Evolutionary conservation across 1,140 invertebrate genomes (phyloP), one percentile per base, ranked within the genome.

Genomic region (Scaptomyza pallida): DNA sequence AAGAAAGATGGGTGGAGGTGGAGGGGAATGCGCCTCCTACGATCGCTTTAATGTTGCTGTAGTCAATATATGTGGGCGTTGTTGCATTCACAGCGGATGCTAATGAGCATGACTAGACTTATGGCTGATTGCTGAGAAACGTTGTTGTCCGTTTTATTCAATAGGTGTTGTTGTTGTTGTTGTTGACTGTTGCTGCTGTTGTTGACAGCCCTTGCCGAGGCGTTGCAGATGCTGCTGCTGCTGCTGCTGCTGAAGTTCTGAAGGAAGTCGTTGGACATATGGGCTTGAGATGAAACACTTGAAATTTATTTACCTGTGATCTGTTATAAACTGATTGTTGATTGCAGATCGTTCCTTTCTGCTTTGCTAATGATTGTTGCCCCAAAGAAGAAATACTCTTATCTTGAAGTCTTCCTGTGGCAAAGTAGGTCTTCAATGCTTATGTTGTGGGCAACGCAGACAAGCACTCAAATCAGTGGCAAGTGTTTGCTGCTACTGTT

Each of bases 41-140:
- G 48, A 45, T 40, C 56, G 35, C 41, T 50, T 50, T 40, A 41
- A 57, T 64, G 45, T 9, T 52, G n/a, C 26, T 40, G 54, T 12
- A 48, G 67, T 54, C 48, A 41, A 52, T 52, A 44, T 50, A 44
- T 50, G 68, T 65, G 61, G 69, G 69, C 69, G 69, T 65, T 17
- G 68, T 52, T 75, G 73, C 73, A 75, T 61, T 73, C 79, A 75
- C 74, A 65, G 77, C 62, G 55, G 81, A 85, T 85, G 80, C 80
- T 86, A 85, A 85, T 85, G 80, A 85, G 80, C 80, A 85, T 85
- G 80, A 85, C 80, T 85, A 85, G 80, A 85, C 80, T 76, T 45
- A 75, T 86, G 76, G 59, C 72, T 56, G 55, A 71, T 75, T 56
- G 59, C 78, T 54, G 50, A 19, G 13, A 30, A 55, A 68, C 44